Evolutionary conservation across 2,888 invertebrate genomes (phyloP), one percentile per base, ranked within the genome.

Genomic region (Chironomus tentans): DNA sequence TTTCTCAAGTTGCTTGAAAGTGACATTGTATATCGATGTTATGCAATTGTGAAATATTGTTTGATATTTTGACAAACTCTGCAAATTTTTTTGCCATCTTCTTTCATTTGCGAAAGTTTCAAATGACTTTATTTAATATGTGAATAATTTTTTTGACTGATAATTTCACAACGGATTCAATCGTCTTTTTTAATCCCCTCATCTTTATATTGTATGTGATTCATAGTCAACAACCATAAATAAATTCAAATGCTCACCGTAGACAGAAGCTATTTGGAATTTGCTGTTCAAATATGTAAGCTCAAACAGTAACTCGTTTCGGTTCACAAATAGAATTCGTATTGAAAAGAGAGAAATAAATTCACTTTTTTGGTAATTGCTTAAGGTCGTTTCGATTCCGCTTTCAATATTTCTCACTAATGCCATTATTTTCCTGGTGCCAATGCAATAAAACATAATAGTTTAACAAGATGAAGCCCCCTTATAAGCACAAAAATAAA

Each of bases 11-110:
- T 68, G 28, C 28, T 68, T 38, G 28, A 68, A 68, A 68, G 68
- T 68, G 68, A 68, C 68, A 68, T n/a, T 68, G 68, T 68, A 28
- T n/a, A 68, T 62, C 62, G 38, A 56, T 47, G 46, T 70, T 70
- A 70, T 70, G 70, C 70, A 70, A 70, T 47, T 68, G 22, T 28
- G n/a, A n/a, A 28, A 24, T 68, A 68, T 68, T 68, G 22, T 68
- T 56, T 56, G n/a, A 56, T 56, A 15, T 38, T 38, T 38, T 38
- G 38, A 38, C 38, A 38, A 38, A 38, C 38, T 38, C 38, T 38
- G 38, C 38, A 28, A 28, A 4, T 50, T 50, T 50, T n/a, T 50
- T 50, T 50, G 3, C n/a, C 15, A 18, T 56, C 56, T 56, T 56
- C 56, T 56, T 56, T 18, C 1, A 56, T 56, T 56, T 56, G 56